phyloP scores from a whole-genome alignment of 2,888 invertebrate genomes.

The Campoletis raptor region DNA sequence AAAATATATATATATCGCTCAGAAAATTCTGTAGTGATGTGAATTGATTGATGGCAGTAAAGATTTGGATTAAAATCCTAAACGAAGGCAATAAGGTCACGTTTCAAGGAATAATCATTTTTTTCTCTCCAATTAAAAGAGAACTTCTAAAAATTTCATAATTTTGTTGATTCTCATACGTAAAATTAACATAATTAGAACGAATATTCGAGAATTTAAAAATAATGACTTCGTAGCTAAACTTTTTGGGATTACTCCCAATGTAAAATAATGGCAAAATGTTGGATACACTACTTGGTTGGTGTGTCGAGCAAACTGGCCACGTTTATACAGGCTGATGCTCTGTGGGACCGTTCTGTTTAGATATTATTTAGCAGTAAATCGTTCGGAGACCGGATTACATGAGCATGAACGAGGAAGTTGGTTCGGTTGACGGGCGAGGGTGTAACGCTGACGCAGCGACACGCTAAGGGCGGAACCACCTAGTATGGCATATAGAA shows the following conservation, averaged over 20 bases:
- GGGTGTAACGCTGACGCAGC: slow-evolving; percentile 82
- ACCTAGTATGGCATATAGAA: slow-evolving; percentile 51
- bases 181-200: neutral
- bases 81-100: neutral
- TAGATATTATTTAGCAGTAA: slow-evolving; percentile 83
- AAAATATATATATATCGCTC: neutral
- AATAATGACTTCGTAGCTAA: neutral
- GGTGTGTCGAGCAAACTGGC: slow-evolving; percentile 9
- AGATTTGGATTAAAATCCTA: neutral
- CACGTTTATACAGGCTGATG: slow-evolving; percentile 24
- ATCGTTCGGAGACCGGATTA: slow-evolving; percentile 72
- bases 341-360: slow-evolving; percentile 72
- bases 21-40: neutral
- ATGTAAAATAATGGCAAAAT: neutral
- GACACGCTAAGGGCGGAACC: slow-evolving; percentile 84
- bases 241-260: neutral
- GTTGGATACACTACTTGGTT: neutral
- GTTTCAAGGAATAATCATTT: neutral
- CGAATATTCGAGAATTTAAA: neutral
- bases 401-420: slow-evolving; percentile 65
- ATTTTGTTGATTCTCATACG: neutral
- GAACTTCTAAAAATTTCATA: neutral
- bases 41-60: slow-evolving; percentile 1
- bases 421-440: slow-evolving; percentile 70
- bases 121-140: neutral